These are phyloP conservation scores for Sceloporus undulatus DNA, from an alignment of 2,113 vertebrate species.

Conservation along the genomic window DNA sequence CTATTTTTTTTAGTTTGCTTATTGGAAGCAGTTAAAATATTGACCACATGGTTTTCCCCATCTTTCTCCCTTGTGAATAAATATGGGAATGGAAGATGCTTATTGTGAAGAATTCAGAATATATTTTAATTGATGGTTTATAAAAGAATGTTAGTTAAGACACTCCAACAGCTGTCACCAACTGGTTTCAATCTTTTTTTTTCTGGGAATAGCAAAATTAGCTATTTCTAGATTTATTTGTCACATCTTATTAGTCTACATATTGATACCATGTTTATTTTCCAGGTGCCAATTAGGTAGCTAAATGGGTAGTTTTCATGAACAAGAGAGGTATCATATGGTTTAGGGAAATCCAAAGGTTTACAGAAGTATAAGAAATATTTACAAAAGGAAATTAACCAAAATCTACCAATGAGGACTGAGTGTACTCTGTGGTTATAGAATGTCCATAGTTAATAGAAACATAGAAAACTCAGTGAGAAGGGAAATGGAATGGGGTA, in stretches of 20 bases:
- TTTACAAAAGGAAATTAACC: no score
- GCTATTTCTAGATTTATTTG: neutral
- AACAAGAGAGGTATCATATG: neutral
- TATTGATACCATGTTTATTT: neutral
- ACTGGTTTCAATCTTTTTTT: neutral
- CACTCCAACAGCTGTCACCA: no score
- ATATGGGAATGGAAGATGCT: neutral
- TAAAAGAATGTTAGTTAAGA: neutral
- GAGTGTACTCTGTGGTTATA: no score
- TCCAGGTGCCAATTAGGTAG: neutral
- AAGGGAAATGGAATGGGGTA: neutral
- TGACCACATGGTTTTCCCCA: neutral
- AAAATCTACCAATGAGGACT: no score
- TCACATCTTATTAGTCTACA: neutral
- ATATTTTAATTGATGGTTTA: neutral
- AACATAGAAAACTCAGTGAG: no score
- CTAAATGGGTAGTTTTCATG: neutral
- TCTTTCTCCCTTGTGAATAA: neutral
- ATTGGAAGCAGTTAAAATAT: conserved; percentile 20
- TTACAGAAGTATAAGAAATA: no score
- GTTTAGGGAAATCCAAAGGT: neutral
- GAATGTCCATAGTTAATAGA: no score
- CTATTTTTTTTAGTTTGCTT: conserved; percentile 6
- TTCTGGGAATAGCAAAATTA: neutral
- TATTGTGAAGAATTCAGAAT: neutral